phyloP scores from a whole-genome alignment of 1,140 invertebrate genomes.

The Ruditapes philippinarum region DNA sequence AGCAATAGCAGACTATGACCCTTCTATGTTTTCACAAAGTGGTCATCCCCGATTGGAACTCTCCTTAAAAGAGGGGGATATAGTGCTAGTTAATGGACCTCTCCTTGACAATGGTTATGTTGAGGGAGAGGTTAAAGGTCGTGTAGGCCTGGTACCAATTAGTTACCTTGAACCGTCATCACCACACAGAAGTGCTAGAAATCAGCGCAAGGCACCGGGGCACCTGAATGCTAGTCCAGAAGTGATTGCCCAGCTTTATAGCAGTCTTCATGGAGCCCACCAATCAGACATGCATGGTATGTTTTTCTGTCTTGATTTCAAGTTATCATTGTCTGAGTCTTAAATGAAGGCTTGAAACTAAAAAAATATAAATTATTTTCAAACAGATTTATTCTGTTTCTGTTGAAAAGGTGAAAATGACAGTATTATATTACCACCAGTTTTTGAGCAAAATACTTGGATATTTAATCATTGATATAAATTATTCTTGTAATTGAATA shows the following conservation, averaged over 20 bases:
- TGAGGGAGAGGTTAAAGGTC: conserved; percentile 79
- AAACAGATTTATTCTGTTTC: too few relatives aligned
- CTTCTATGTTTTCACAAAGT: conserved; percentile 77
- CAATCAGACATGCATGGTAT: conserved; percentile 45
- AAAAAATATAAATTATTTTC: too few relatives aligned
- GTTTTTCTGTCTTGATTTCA: too few relatives aligned
- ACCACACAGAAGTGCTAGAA: background rate
- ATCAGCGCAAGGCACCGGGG: conserved; percentile 2
- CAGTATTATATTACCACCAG: too few relatives aligned
- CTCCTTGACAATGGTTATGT: conserved; percentile 79
- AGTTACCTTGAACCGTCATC: conserved; percentile 77
- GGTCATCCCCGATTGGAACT: conserved; percentile 77
- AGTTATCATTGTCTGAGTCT: too few relatives aligned
- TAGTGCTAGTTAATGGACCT: conserved; percentile 70
- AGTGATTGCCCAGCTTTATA: conserved; percentile 50
- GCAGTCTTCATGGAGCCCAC: conserved; percentile 26
- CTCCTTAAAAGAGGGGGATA: conserved; percentile 76
- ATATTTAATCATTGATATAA: too few relatives aligned
- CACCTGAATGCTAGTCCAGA: conserved; percentile 62
- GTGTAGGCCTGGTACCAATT: conserved; percentile 80
- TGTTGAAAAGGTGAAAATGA: too few relatives aligned
- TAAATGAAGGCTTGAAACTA: too few relatives aligned
- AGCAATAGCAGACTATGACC: conserved; percentile 80
- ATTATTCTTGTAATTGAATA: too few relatives aligned
- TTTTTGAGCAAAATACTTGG: too few relatives aligned